Base-by-base conservation (phyloP, 2,113 vertebrate genomes). In the Amazona vittata region DNA sequence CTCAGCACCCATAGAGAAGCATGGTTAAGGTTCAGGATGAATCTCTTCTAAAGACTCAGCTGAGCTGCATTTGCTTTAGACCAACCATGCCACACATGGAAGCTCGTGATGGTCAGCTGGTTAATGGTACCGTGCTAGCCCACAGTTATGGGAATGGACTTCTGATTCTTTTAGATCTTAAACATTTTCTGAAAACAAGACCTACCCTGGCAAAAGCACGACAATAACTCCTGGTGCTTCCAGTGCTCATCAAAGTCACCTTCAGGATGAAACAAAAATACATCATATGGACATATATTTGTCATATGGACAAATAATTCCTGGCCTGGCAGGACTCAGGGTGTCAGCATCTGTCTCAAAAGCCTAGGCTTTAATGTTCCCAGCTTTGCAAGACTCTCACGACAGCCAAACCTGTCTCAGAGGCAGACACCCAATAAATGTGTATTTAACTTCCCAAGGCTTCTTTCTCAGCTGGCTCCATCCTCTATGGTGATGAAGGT, bases 371-470 rank as follows among this genome's bases (percentile, higher is more conserved):
- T 89, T 77, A 53, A 86, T 62, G 67, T 78, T 92, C 47, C 22
- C 52, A 53, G 28, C 33, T 75, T 62, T 7, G 1, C 6, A 1
- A 28, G 39, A 39, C 46, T 88, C 52, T 89, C 33, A n/a, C 50
- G 67, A 67, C 67, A 85, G 76, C 60, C 82, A 82, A 91, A 82
- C 93, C 73, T 90, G 84, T 93, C 85, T 75, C 84, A 75, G 79
- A 93, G 64, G 68, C 86, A 86, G 77, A 88, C 47, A 39, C 90
- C 60, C 62, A 87, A 71, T 96, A 90, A 93, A 86, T 26, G 47
- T 46, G 76, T 68, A 46, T 81, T 97, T 96, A 95, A 95, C 95
- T 94, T 96, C 96, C 92, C 1, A 3, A 81, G 89, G 90, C 80
- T 91, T 49, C 74, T 47, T 86, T 24, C 86, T 83, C 86, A 35